These are phyloP conservation scores for Spisula solida DNA, from an alignment of 2,888 invertebrate genomes.

Conservation along the genomic window DNA sequence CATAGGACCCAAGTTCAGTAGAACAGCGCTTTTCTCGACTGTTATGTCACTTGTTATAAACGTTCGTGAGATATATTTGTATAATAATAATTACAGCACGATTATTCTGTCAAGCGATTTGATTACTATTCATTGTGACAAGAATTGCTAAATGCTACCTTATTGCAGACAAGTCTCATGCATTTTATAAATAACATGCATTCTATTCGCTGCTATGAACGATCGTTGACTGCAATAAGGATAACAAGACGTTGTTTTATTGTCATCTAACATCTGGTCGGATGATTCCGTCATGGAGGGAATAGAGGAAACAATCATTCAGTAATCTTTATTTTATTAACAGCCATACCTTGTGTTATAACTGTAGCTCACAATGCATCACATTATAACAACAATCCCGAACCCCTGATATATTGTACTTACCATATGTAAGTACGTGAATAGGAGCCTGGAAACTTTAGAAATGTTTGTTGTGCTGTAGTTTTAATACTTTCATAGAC, in stretches of 20 bases:
- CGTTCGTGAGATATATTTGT: too few species aligned
- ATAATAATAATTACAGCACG: neutral
- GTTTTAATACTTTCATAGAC: too few species aligned
- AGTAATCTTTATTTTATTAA: neutral
- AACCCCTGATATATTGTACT: too few species aligned
- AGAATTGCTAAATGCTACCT: neutral
- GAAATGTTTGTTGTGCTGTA: too few species aligned
- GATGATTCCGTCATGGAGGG: neutral
- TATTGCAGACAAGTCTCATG: neutral
- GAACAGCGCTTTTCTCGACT: too few species aligned
- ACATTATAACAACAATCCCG: too few species aligned
- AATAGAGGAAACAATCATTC: neutral
- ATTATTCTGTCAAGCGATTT: neutral
- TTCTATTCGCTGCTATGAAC: neutral
- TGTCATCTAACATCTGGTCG: neutral
- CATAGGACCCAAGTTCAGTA: too few species aligned
- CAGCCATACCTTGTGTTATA: neutral
- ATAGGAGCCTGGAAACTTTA: too few species aligned
- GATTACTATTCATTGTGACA: neutral
- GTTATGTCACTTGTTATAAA: too few species aligned
- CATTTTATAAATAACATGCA: neutral
- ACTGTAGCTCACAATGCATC: neutral
- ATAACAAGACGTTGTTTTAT: conserved; percentile 1
- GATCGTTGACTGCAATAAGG: neutral
- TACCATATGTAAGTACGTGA: too few species aligned